Conservation (phyloP, 2,797 vertebrate species). For the Acomys russatus region DNA sequence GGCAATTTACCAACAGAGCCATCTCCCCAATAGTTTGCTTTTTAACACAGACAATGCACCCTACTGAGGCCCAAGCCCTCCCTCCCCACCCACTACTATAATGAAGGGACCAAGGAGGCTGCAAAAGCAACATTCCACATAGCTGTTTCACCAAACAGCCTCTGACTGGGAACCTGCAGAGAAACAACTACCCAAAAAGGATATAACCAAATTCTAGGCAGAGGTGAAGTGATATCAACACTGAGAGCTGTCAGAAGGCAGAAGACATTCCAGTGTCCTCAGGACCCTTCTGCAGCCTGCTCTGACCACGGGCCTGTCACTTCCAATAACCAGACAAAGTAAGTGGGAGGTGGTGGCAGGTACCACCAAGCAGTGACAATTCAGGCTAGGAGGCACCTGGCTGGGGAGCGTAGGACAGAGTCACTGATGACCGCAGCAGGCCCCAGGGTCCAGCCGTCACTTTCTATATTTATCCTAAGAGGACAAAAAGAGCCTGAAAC, state of each 20-base stretch:
- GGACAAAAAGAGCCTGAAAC: neutral
- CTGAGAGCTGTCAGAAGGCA: neutral
- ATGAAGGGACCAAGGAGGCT: neutral
- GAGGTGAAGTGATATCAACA: neutral
- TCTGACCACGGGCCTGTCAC: neutral
- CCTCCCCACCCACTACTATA: neutral
- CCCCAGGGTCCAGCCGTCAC: fast-evolving
- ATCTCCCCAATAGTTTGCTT: neutral
- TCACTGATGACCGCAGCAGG: neutral
- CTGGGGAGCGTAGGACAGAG: fast-evolving
- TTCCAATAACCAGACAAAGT: neutral
- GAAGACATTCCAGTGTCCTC: too few species aligned
- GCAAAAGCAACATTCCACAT: neutral
- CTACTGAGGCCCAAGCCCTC: too few species aligned
- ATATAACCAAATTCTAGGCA: neutral
- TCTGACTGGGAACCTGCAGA: neutral
- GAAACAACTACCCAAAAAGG: neutral
- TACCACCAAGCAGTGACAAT: neutral
- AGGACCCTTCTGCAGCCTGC: neutral
- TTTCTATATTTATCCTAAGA: neutral
- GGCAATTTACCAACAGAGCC: neutral
- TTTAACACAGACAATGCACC: neutral
- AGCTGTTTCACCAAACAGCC: slow-evolving; percentile 2
- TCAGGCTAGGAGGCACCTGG: neutral
- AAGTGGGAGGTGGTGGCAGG: neutral